Evolutionary conservation across 2,888 invertebrate species (phyloP), one percentile per base, ranked within the genome.

Genomic region (Drosophila koepferae): DNA sequence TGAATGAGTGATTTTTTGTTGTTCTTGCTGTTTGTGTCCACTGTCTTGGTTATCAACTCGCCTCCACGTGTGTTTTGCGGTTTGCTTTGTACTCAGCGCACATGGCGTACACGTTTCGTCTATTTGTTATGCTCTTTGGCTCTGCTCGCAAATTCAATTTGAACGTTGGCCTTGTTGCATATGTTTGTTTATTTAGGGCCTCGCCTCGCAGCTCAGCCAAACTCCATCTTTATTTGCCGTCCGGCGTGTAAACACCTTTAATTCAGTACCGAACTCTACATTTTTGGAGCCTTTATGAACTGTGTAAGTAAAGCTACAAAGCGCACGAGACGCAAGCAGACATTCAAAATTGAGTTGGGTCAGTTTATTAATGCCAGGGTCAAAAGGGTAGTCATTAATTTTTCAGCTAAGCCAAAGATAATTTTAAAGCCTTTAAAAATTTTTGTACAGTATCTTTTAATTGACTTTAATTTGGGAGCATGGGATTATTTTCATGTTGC

Each of bases 101-200:
- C 85, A 71, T 70, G 74, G 66, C 85, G 85, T 68, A 84, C 75
- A 80, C 81, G 87, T 80, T 70, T 61, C 81, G 74, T 83, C 72
- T 86, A 88, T 86, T 86, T 86, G 89, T 76, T 86, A 86, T 86
- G 89, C 89, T 86, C 72, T 82, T 86, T 76, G 75, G 55, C 60
- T 65, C 58, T 80, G 72, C 56, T 71, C 71, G 74, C 77, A 83
- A 88, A 88, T 88, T 86, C 81, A 88, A 85, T 85, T 88, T 85
- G 80, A 73, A 61, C 63, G 53, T 71, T 54, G 68, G 64, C 80
- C 79, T 64, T 44, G 63, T 65, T 68, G 58, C 77, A 80, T 72
- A 74, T 80, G 74, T 72, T 63, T 71, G 76, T 71, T 76, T 85
- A 75, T 84, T 80, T 80, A 72, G 60, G 61, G n/a, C 40, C 23